Base-by-base conservation (phyloP, 2,113 vertebrate genomes). In the Myotis brandtii region DNA sequence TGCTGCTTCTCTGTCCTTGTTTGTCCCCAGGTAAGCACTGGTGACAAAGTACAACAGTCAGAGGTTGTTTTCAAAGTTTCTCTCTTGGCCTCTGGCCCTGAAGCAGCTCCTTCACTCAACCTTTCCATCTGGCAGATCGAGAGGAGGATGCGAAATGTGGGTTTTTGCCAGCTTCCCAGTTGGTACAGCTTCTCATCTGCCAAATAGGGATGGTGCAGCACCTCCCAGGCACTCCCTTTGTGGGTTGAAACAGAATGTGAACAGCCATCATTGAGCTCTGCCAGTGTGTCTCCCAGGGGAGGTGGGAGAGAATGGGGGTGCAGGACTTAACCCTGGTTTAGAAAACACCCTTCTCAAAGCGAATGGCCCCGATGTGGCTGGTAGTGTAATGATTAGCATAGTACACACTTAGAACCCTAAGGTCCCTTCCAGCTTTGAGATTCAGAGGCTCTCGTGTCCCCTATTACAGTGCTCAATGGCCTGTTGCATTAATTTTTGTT, bases 31-130 rank as follows among this genome's bases (percentile, higher is more conserved):
- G 23, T 34, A 43, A 91, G 17, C 32, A 3, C 12, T 2, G 8
- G 17, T 34, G 50, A 52, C 54, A 84, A 73, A 62, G 25, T 72
- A 13, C 13, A 56, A 20, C 9, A 48, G 87, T 62, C 54, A 46
- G 52, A 72, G 23, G 72, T 67, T 32, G 34, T 54, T 89, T 67
- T 75, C 1, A 1, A 95, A 90, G 69, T 69, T 54, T 79, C 87
- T 54, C 0, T 83, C 50, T 54, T 70, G 59, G 23, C 25, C 27
- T 85, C 62, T 37, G 23, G 32, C 20, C 70, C 50, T 18, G 2
- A 8, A 20, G 69, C 69, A 89, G 17, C 75, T 50, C 34, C 56
- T 73, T 34, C 34, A 20, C 79, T 84, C 37, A 6, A 43, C 76
- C 64, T 86, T 67, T 59, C 80, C 52, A 46, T 76, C 69, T 43